phyloP scores from a whole-genome alignment of 2,113 vertebrate genomes.

The Bufo bufo region DNA sequence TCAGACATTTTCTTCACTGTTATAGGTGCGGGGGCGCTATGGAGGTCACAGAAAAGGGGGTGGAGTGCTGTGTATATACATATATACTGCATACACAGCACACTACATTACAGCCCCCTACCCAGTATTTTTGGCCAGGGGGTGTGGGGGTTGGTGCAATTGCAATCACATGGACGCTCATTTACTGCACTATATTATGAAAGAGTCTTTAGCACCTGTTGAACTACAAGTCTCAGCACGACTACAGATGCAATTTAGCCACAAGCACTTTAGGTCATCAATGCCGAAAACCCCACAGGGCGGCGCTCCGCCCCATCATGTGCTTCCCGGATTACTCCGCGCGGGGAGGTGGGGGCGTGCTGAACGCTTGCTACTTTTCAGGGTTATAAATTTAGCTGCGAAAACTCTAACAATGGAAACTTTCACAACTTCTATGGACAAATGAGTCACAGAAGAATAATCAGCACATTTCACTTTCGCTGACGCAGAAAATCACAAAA shows the following conservation, averaged over 20 bases:
- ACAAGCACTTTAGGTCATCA: background rate
- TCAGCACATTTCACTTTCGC: background rate
- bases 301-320: background rate
- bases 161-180: too few species aligned
- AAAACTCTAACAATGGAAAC: background rate
- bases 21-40: too few species aligned
- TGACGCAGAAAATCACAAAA: too few species aligned
- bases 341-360: background rate
- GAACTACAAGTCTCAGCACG: conserved; percentile 6
- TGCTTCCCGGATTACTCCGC: background rate
- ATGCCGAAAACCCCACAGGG: too few species aligned
- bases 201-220: background rate
- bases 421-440: background rate
- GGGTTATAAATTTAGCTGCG: background rate
- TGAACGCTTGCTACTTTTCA: background rate
- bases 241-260: background rate
- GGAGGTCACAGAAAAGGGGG: too few species aligned
- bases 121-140: too few species aligned
- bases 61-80: too few species aligned
- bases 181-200: too few species aligned
- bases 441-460: background rate
- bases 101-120: too few species aligned
- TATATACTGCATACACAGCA: too few species aligned
- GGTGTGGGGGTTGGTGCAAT: too few species aligned
- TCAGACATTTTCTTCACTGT: too few species aligned